Conservation (phyloP, 2,113 vertebrate species). For the Trochalopteron elliotii region DNA sequence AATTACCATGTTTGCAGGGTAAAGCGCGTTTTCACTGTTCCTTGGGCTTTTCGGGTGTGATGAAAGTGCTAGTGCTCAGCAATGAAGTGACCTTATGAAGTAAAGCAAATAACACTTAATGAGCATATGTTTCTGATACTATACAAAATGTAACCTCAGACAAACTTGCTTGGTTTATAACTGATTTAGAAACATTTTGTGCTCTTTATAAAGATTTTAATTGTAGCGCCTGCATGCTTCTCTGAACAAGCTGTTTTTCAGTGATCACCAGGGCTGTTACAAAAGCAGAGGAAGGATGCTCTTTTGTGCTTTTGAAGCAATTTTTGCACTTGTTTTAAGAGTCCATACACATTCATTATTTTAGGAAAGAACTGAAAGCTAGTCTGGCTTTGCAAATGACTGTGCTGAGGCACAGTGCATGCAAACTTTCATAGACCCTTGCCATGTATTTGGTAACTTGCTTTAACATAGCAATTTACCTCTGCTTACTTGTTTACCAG, state of each 20-base stretch:
- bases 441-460: slow-evolving; percentile 20
- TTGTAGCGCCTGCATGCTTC: slow-evolving; percentile 26
- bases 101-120: slow-evolving; percentile 42
- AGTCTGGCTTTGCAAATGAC: not conserved
- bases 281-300: slow-evolving; percentile 26
- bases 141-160: slow-evolving; percentile 29
- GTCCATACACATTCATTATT: not conserved
- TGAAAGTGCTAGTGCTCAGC: slow-evolving; percentile 68
- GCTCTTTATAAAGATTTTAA: slow-evolving; percentile 28
- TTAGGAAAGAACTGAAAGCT: slow-evolving; percentile 6
- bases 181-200: slow-evolving; percentile 33
- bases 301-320: slow-evolving; percentile 4
- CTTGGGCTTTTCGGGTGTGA: slow-evolving; percentile 66
- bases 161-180: slow-evolving; percentile 34
- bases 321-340: slow-evolving; percentile 30
- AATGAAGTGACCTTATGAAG: slow-evolving; percentile 43
- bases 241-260: slow-evolving; percentile 56
- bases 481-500: slow-evolving; percentile 32
- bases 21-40: slow-evolving; percentile 47
- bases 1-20: slow-evolving; percentile 57
- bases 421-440: slow-evolving; percentile 22
- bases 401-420: not conserved
- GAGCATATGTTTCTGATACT: slow-evolving; percentile 48
- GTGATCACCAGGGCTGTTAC: slow-evolving; percentile 4
- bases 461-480: slow-evolving; percentile 29